Conservation (phyloP, 2,113 vertebrate genomes). For the Phalacrocorax pelagicus region DNA sequence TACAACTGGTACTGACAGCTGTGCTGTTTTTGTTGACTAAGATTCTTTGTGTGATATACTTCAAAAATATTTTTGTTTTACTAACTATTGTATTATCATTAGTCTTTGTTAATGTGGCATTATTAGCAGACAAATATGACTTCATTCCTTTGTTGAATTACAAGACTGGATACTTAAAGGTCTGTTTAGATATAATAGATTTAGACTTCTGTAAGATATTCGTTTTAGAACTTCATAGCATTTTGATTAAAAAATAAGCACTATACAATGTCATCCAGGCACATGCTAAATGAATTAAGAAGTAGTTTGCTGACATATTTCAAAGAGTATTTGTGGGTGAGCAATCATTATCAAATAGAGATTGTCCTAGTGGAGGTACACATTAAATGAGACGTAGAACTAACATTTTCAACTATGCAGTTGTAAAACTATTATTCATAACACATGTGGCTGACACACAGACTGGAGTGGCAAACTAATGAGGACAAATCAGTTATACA, state of each 20-base stretch:
- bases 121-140: neutral
- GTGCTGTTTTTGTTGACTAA: neutral
- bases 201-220: neutral
- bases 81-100: neutral
- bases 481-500: neutral
- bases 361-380: neutral
- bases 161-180: neutral
- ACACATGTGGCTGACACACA: neutral
- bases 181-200: neutral
- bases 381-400: neutral
- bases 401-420: neutral
- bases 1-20: neutral
- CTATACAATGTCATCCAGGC: neutral
- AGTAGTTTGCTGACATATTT: neutral
- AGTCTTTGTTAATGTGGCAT: neutral
- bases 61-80: neutral
- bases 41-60: neutral
- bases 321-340: neutral
- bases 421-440: neutral
- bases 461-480: neutral
- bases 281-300: neutral
- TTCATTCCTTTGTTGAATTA: neutral
- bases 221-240: neutral
- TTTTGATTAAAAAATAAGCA: neutral
- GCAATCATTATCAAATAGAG: neutral